phyloP scores from a whole-genome alignment of 2,113 vertebrate species.

The Etheostoma cragini region DNA sequence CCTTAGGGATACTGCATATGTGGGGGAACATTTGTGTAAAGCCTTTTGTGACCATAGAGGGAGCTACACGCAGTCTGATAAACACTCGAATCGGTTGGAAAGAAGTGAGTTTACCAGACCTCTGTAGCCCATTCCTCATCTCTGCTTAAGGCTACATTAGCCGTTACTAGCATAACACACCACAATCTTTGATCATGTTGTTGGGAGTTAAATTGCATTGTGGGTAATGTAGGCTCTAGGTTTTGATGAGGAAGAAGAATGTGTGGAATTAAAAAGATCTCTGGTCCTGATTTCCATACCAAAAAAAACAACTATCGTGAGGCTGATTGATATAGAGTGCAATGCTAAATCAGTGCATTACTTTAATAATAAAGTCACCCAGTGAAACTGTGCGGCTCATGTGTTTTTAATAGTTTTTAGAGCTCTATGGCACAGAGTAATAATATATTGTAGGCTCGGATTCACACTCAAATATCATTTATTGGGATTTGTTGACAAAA shows the following conservation, averaged over 20 bases:
- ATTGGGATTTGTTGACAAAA: constrained; percentile 1
- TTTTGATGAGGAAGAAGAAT: neutral
- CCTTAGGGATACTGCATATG: neutral
- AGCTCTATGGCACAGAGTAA: neutral
- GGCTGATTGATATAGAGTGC: neutral
- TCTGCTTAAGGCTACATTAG: neutral
- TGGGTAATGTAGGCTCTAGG: neutral
- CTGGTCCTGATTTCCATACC: neutral
- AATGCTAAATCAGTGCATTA: too few relatives aligned
- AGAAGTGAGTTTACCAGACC: neutral
- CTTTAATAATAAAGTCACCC: neutral
- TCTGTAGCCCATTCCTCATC: neutral
- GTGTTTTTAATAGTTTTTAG: neutral
- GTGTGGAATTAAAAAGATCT: neutral
- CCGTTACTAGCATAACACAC: neutral
- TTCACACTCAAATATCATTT: neutral
- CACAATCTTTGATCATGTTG: neutral
- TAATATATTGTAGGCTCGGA: too few relatives aligned
- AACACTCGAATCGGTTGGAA: neutral
- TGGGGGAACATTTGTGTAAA: too few relatives aligned
- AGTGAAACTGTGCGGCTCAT: neutral
- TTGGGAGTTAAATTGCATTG: neutral
- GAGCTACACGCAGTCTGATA: too few relatives aligned
- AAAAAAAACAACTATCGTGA: neutral
- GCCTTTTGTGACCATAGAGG: too few relatives aligned